Percentiles rank a stretch among this genome's conserved stretches.
Conservation (phyloP, 2,113 vertebrate species). For the Elanus axillaris region DNA sequence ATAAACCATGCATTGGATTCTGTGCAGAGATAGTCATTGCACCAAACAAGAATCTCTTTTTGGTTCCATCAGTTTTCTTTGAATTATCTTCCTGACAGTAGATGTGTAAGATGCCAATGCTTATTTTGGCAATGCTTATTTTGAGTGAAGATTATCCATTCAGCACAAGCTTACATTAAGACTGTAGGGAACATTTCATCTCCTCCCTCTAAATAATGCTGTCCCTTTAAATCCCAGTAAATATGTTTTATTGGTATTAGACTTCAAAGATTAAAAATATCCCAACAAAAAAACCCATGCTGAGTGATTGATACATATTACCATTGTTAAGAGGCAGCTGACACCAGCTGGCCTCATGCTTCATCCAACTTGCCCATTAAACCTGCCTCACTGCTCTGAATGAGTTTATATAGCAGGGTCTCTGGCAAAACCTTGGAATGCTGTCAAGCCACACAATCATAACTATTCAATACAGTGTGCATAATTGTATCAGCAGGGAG, state of each 20-base stretch:
- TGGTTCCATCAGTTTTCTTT: background rate
- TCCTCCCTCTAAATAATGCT: background rate
- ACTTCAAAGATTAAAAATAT: slow-evolving; percentile 3
- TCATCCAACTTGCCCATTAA: slow-evolving; percentile 54
- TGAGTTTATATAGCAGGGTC: background rate
- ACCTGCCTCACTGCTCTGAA: slow-evolving; percentile 23
- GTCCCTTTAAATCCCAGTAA: slow-evolving; percentile 4
- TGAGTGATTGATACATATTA: slow-evolving; percentile 49
- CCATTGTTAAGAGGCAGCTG: slow-evolving; percentile 38
- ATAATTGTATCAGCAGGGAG: background rate
- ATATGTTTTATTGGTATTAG: slow-evolving; percentile 4
- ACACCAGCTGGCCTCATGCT: slow-evolving; percentile 52
- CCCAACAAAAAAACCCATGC: background rate
- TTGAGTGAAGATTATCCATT: slow-evolving; percentile 4
- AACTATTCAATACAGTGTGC: slow-evolving; percentile 2
- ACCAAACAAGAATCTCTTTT: background rate
- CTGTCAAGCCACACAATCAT: slow-evolving; percentile 19
- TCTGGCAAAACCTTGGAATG: slow-evolving; percentile 15
- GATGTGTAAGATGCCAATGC: background rate
- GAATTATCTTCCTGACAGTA: background rate
- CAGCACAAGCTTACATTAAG: background rate
- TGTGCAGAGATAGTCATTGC: background rate
- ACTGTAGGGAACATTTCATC: background rate
- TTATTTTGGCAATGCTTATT: background rate
- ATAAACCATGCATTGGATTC: background rate